A percentile compares a stretch with the other conserved stretches of the same genome.
These are phyloP conservation scores for Cepaea nemoralis DNA, from an alignment of 1,140 invertebrate genomes.

Conservation along the genomic window DNA sequence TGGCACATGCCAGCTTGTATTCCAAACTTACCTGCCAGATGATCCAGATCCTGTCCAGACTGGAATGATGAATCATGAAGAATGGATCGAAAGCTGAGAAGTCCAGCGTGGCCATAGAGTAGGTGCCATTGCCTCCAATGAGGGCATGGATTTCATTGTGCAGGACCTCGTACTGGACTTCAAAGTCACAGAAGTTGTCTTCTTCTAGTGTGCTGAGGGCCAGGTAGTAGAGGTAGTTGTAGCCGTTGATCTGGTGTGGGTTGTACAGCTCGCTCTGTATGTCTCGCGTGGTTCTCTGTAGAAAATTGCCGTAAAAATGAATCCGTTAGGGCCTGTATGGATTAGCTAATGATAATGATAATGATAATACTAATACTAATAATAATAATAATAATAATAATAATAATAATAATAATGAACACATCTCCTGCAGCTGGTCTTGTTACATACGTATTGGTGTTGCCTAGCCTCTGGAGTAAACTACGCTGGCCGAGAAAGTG, in stretches of 20 bases:
- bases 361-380: no score
- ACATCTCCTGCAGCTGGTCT: no score
- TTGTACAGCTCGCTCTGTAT: conserved; percentile 13
- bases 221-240: conserved; percentile 29
- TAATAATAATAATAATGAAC: no score
- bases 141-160: conserved; percentile 49
- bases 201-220: conserved; percentile 44
- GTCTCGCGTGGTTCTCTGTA: conserved; percentile 1
- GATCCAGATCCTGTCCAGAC: conserved; percentile 47
- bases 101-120: conserved; percentile 48
- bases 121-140: conserved; percentile 41
- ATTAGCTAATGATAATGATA: no score
- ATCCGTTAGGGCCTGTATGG: no score
- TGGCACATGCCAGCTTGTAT: no score
- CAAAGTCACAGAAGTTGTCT: conserved; percentile 47
- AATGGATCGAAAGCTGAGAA: conserved; percentile 51
- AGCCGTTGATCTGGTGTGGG: background rate
- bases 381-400: no score
- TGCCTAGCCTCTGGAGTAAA: no score
- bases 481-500: no score
- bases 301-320: background rate
- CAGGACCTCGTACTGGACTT: conserved; percentile 50
- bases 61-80: conserved; percentile 50
- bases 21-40: conserved; percentile 46
- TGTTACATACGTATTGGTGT: no score